Base-by-base conservation (phyloP, 2,113 vertebrate species). In the Mus musculus region DNA sequence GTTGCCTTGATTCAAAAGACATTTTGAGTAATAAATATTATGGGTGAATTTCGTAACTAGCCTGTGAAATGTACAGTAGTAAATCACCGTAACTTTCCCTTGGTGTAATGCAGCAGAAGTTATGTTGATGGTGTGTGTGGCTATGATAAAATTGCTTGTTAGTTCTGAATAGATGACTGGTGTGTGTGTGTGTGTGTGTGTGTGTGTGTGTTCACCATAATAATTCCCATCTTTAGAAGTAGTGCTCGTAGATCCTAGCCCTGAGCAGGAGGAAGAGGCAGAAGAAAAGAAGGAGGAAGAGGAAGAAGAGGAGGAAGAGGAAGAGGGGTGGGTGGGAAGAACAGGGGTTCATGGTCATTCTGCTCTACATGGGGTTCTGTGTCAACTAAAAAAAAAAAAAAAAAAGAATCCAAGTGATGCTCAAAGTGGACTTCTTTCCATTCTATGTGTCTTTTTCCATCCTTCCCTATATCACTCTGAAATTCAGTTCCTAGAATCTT, bases 121-220 rank as follows among this genome's bases (percentile, higher is more conserved):
- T 82, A 93, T 59, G 81, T 56, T 3, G 9, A 71, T 24, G n/a
- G 8, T 63, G 54, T 71, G 33, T 86, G 71, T 94, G 71, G 84
- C 77, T 86, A 39, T 85, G 80, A 69, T 89, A 82, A 87, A 95
- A 87, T 52, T 56, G 78, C 93, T 87, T 91, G 89, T 93, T 94
- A 91, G 80, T 95, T 94, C 90, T 85, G 49, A n/a, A 59, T 49
- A 88, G 89, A 36, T 82, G 85, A 73, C 46, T 28, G 26, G 69
- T 56, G 69, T 69, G 9, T 77, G 69, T 39, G 30, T 22, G n/a
- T 39, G 73, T 46, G 20, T 39, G 28, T 71, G 63, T 77, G 76
- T 22, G 2, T 78, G 72, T 17, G 52, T 46, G 28, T 67, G 63
- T 91, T 90, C 80, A 52, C n/a, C 16, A 5, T 73, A 63, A 82